phyloP scores from a whole-genome alignment of 2,797 vertebrate species.

The Champsocephalus esox region DNA sequence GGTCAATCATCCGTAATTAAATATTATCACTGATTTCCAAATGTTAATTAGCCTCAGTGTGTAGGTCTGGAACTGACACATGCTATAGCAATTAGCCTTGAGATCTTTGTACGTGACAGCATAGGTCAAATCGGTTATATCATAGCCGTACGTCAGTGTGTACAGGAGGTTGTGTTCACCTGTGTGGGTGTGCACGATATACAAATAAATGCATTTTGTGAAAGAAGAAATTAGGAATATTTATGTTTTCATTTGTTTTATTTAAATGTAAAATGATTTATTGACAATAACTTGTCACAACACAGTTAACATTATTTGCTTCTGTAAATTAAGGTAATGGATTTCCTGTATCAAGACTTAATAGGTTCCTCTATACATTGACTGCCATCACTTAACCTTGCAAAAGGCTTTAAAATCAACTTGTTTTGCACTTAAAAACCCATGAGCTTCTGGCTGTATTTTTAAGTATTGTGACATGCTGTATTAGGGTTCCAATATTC shows the following conservation, averaged over 20 bases:
- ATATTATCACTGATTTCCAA: slow-evolving; percentile 20
- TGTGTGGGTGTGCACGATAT: background rate
- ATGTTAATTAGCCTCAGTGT: slow-evolving; percentile 15
- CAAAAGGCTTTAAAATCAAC: slow-evolving; percentile 19
- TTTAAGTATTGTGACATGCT: slow-evolving; percentile 21
- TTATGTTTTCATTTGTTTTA: no score
- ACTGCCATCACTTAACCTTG: slow-evolving; percentile 32
- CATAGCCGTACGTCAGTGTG: slow-evolving; percentile 1
- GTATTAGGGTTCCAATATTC: slow-evolving; percentile 55
- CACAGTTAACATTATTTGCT: background rate
- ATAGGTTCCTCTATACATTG: background rate
- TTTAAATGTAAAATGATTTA: background rate
- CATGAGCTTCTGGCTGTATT: slow-evolving; percentile 4
- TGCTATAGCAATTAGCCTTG: slow-evolving; percentile 50
- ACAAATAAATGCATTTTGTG: background rate
- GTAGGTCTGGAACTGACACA: slow-evolving; percentile 25
- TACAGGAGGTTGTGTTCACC: background rate
- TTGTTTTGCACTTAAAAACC: slow-evolving; percentile 27
- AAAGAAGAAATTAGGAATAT: background rate
- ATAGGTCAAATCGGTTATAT: slow-evolving; percentile 14
- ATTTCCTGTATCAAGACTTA: slow-evolving; percentile 11
- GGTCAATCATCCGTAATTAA: slow-evolving; percentile 2
- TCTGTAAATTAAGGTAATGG: background rate
- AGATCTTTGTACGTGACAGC: slow-evolving; percentile 16
- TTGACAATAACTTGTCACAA: background rate